These are phyloP conservation scores for Carcina quercana DNA, from an alignment of 2,888 invertebrate species.

Conservation along the genomic window DNA sequence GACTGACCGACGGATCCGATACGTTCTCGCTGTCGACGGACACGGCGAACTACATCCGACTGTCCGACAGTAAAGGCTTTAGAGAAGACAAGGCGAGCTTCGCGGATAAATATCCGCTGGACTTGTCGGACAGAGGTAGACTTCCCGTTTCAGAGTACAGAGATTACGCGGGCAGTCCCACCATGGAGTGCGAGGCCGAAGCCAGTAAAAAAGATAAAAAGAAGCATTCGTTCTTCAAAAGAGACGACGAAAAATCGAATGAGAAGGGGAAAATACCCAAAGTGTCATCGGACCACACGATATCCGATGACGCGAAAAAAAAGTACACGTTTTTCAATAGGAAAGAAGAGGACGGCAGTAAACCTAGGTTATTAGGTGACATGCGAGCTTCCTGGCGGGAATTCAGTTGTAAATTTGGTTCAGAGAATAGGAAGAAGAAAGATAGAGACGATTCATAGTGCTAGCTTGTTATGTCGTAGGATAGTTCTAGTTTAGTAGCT, in stretches of 20 bases:
- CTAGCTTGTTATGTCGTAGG: too few species aligned
- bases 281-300: conserved; percentile 21
- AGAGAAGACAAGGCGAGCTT: too few species aligned
- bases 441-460: conserved; percentile 10
- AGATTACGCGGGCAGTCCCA: too few species aligned
- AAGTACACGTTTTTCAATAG: conserved; percentile 8
- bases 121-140: too few species aligned
- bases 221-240: conserved; percentile 6
- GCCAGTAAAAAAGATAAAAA: too few species aligned
- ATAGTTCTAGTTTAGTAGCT: too few species aligned
- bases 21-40: neutral
- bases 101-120: too few species aligned
- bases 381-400: conserved; percentile 43
- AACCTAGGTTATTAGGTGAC: conserved; percentile 31
- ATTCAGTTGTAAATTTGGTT: conserved; percentile 36
- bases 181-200: too few species aligned
- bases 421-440: conserved; percentile 32
- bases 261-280: conserved; percentile 19
- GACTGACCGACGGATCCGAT: neutral
- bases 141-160: too few species aligned
- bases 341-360: conserved; percentile 5
- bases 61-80: too few species aligned
- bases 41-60: neutral
- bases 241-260: conserved; percentile 7
- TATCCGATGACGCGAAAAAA: conserved; percentile 11